Conservation (phyloP, 2,888 invertebrate genomes). For the Pherbina coryleti region DNA sequence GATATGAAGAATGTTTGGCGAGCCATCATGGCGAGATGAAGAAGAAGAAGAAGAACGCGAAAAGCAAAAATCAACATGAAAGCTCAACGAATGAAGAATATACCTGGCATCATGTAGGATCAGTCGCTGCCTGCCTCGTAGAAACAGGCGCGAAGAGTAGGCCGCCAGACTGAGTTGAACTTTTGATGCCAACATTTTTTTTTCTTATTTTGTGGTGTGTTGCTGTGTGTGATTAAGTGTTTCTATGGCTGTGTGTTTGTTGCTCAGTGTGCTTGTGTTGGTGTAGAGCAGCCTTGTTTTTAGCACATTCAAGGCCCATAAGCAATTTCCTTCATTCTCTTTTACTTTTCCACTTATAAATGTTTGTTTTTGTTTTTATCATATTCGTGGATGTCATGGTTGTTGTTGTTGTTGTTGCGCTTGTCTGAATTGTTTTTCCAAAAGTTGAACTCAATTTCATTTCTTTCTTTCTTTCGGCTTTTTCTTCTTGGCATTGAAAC, state of each 20-base stretch:
- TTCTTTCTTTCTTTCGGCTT: neutral
- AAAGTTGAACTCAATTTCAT: conserved; percentile 3
- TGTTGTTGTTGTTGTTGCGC: neutral
- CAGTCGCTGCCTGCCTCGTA: neutral
- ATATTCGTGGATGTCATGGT: neutral
- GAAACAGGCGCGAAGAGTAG: no score
- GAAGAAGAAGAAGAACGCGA: neutral
- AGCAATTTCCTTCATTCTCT: conserved; percentile 2
- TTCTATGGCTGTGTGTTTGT: neutral
- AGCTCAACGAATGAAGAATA: neutral
- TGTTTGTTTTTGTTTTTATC: neutral
- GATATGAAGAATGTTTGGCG: neutral
- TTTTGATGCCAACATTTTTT: neutral
- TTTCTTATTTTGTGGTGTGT: neutral
- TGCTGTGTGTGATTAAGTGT: neutral
- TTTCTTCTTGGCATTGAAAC: neutral
- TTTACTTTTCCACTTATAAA: conserved; percentile 19
- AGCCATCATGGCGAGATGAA: neutral
- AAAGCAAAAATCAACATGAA: conserved; percentile 19
- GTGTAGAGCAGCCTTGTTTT: neutral
- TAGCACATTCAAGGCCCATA: neutral
- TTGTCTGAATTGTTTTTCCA: conserved; percentile 28
- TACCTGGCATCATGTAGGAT: neutral
- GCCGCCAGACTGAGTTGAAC: no score
- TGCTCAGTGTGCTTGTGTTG: neutral